A percentile compares a stretch with the other conserved stretches of the same genome.
Evolutionary conservation across 2,113 vertebrate genomes (phyloP).

Genomic region (Propithecus coquereli): DNA sequence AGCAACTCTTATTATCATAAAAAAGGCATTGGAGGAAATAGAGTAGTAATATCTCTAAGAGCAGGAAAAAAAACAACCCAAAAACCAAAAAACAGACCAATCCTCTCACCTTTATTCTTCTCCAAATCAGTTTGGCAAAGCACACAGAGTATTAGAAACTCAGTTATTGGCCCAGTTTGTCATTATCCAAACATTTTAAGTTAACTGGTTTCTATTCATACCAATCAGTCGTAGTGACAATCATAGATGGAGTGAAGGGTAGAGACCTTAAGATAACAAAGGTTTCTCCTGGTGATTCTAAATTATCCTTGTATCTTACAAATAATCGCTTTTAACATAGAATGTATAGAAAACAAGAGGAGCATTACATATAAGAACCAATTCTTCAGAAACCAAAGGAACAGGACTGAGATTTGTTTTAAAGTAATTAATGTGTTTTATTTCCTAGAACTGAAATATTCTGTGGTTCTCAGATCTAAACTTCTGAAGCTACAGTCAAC

Average conservation of each 20-base stretch:
- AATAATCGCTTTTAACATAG: background rate
- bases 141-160: background rate
- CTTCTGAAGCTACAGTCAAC: constrained; percentile 33
- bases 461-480: constrained; percentile 44
- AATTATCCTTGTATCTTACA: background rate
- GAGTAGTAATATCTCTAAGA: background rate
- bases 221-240: background rate
- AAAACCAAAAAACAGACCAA: background rate
- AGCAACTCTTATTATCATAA: background rate
- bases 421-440: constrained; percentile 60
- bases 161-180: background rate
- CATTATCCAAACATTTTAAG: background rate
- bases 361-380: background rate
- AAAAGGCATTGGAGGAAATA: background rate
- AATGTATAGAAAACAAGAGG: background rate
- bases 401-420: constrained; percentile 21
- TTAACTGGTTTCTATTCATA: background rate
- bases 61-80: background rate
- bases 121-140: background rate
- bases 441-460: constrained; percentile 57
- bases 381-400: constrained; percentile 40
- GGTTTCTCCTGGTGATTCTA: background rate
- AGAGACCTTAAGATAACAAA: background rate
- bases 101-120: background rate
- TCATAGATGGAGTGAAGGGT: background rate